A percentile compares a stretch with the other conserved stretches of the same genome.
These are phyloP conservation scores for Hirtodrosophila duncani DNA, from an alignment of 2,888 invertebrate species.

Conservation along the genomic window DNA sequence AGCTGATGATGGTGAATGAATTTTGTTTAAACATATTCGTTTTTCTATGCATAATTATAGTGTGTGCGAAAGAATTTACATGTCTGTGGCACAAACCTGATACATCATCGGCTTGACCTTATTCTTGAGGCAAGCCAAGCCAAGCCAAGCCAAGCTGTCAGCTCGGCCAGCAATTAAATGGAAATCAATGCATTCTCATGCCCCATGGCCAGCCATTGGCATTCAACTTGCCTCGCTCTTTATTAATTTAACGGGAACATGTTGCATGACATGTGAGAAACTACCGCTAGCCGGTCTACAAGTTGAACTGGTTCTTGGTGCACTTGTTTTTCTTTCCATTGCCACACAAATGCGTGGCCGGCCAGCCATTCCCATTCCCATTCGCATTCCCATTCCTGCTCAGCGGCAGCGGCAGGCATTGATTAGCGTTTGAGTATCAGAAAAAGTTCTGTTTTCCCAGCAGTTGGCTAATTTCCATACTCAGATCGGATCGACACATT, in stretches of 20 bases:
- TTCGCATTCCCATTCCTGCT: too few species aligned
- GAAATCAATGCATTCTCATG: conserved; percentile 56
- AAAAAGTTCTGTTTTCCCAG: too few species aligned
- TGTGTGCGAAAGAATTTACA: conserved; percentile 51
- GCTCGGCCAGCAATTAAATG: conserved; percentile 52
- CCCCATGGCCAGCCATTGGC: conserved; percentile 31
- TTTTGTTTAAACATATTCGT: too few species aligned
- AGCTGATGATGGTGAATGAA: too few species aligned
- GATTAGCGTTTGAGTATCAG: too few species aligned
- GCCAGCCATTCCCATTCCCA: conserved; percentile 29
- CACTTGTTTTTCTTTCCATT: conserved; percentile 18
- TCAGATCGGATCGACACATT: conserved; percentile 28
- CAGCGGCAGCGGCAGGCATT: too few species aligned
- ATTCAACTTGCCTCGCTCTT: conserved; percentile 40
- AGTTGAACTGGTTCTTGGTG: conserved; percentile 47
- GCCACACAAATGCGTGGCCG: too few species aligned
- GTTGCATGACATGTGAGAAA: conserved; percentile 54
- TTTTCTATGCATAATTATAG: too few species aligned
- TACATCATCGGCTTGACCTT: conserved; percentile 56
- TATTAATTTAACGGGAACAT: conserved; percentile 68
- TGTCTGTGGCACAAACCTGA: conserved; percentile 35
- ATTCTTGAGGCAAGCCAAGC: too few species aligned
- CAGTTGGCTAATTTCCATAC: conserved; percentile 43
- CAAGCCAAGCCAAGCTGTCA: background rate
- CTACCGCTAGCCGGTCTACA: conserved; percentile 43